These are phyloP conservation scores for Volucella zonaria DNA, from an alignment of 2,888 invertebrate genomes.

Conservation along the genomic window DNA sequence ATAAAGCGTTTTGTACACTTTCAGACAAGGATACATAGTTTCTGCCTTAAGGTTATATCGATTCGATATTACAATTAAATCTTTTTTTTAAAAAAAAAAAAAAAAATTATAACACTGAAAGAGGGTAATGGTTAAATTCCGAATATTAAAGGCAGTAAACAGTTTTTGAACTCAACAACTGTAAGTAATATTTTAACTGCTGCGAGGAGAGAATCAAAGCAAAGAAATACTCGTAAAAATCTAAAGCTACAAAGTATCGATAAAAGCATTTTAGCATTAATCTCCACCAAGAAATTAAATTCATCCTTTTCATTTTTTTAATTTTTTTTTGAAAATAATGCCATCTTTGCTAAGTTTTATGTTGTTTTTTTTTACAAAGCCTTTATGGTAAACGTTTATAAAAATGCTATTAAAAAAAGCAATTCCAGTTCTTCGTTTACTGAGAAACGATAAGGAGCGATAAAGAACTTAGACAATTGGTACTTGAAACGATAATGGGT, in stretches of 20 bases:
- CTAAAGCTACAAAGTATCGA: conserved; percentile 2
- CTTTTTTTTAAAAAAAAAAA: background rate
- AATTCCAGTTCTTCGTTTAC: no score
- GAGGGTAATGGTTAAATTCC: conserved; percentile 1
- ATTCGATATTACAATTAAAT: conserved; percentile 46
- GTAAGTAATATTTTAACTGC: conserved; percentile 23
- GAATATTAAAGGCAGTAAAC: conserved; percentile 18
- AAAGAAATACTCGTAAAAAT: conserved; percentile 2
- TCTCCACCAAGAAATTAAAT: no score
- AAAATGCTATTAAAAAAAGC: no score
- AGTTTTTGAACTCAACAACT: conserved; percentile 37
- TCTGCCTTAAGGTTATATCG: conserved; percentile 32
- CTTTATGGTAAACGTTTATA: no score
- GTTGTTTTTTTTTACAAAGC: no score
- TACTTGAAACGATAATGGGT: no score
- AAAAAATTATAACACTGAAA: background rate
- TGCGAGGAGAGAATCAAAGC: conserved; percentile 29
- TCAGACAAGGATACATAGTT: conserved; percentile 28
- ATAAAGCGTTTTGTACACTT: conserved; percentile 57
- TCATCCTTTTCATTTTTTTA: no score
- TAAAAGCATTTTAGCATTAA: no score
- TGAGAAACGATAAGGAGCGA: no score
- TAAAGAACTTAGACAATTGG: no score
- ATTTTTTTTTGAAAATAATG: no score
- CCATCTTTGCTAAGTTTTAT: no score